phyloP scores from a whole-genome alignment of 2,888 invertebrate species.

The Noctua comes region DNA sequence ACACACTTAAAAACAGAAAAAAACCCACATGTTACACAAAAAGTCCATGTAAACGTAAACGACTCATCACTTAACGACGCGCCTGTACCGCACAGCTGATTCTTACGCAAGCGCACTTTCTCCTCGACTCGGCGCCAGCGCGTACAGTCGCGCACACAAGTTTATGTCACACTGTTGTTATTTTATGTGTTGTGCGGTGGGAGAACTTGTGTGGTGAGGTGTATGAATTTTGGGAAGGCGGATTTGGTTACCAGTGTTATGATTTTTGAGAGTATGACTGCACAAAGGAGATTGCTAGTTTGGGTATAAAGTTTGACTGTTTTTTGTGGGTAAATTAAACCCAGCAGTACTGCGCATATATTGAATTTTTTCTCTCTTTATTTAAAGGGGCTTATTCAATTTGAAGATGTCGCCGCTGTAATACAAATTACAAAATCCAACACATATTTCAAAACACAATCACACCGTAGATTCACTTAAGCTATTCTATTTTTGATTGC shows the following conservation, averaged over 20 bases:
- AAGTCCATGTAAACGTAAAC: slow-evolving; percentile 32
- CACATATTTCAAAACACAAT: no score
- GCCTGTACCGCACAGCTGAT: slow-evolving; percentile 71
- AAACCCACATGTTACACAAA: slow-evolving; percentile 34
- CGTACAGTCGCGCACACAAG: slow-evolving; percentile 54
- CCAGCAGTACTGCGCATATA: no score
- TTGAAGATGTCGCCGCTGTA: no score
- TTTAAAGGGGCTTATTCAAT: no score
- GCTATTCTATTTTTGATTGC: no score
- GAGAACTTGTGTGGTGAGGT: slow-evolving; percentile 20
- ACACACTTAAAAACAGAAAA: neutral
- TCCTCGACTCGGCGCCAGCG: slow-evolving; percentile 71
- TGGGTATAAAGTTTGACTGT: no score
- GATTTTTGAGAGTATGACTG: neutral
- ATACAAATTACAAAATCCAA: no score
- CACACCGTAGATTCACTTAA: no score
- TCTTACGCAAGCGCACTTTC: slow-evolving; percentile 76
- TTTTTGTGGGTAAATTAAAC: no score
- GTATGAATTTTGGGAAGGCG: slow-evolving; percentile 4
- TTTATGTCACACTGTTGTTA: slow-evolving; percentile 24
- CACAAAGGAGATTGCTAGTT: neutral
- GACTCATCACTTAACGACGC: slow-evolving; percentile 46
- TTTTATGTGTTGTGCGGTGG: slow-evolving; percentile 12
- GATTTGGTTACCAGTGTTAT: neutral
- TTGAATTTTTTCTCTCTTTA: no score